Conservation (phyloP, 2,797 vertebrate genomes). For the Spatula versicolor region DNA sequence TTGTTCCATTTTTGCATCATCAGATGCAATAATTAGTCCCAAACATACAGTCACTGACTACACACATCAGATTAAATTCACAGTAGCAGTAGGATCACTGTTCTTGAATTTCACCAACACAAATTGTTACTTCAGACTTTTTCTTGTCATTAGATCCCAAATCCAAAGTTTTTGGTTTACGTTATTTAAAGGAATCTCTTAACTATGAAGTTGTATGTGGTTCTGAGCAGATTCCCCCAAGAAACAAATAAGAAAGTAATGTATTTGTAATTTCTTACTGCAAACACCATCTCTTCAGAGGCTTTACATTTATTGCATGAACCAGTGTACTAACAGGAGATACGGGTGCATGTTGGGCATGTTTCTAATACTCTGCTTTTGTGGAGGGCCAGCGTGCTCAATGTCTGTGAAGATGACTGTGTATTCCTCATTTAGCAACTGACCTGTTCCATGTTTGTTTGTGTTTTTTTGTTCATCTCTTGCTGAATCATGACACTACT, state of each 20-base stretch:
- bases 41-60: background rate
- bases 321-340: conserved; percentile 42
- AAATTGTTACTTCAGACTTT: conserved; percentile 25
- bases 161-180: background rate
- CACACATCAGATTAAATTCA: background rate
- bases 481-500: background rate
- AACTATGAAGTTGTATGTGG: background rate
- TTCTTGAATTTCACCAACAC: background rate
- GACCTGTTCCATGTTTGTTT: background rate
- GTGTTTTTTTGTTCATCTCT: background rate
- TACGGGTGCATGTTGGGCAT: conserved; percentile 35
- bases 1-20: background rate
- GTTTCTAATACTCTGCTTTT: conserved; percentile 52
- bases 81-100: background rate
- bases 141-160: background rate
- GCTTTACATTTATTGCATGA: conserved; percentile 57
- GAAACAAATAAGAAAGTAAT: background rate
- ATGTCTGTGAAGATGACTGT: conserved; percentile 4
- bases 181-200: background rate
- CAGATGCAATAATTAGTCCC: background rate
- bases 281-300: conserved; percentile 69
- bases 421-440: background rate
- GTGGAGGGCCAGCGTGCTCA: conserved; percentile 1
- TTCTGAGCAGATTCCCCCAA: background rate
- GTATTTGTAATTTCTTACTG: conserved; percentile 62